phyloP scores from a whole-genome alignment of 2,888 invertebrate genomes.

The Meliscaeva auricollis region DNA sequence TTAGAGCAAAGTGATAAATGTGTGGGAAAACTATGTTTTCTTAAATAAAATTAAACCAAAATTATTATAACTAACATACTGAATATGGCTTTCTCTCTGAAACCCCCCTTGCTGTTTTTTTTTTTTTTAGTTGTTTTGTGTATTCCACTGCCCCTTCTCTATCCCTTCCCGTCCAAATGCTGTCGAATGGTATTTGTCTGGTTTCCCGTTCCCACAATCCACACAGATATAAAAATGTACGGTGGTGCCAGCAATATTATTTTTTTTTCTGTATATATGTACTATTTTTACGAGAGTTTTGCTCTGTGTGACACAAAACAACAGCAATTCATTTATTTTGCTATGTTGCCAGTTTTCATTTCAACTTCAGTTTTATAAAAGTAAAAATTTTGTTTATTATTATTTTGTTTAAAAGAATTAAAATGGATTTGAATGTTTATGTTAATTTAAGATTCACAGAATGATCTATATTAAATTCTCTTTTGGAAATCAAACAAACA shows the following conservation, averaged over 20 bases:
- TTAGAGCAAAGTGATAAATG: not conserved
- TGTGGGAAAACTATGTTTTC: slow-evolving; percentile 11
- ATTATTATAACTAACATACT: not conserved
- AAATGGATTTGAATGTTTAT: not conserved
- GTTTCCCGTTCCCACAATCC: slow-evolving; percentile 53
- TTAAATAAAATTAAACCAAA: not conserved
- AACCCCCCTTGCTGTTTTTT: slow-evolving; percentile 11
- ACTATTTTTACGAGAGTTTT: slow-evolving; percentile 68
- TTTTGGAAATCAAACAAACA: too few species aligned
- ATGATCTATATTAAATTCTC: not conserved
- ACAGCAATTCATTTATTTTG: slow-evolving; percentile 44
- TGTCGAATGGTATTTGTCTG: slow-evolving; percentile 45
- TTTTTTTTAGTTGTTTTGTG: not conserved
- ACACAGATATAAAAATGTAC: slow-evolving; percentile 7
- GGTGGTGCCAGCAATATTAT: slow-evolving; percentile 23
- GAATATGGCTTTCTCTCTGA: slow-evolving; percentile 24
- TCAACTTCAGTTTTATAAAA: not conserved
- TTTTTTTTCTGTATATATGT: slow-evolving; percentile 19
- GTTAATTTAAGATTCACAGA: not conserved
- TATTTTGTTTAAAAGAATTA: not conserved
- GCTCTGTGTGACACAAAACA: slow-evolving; percentile 50
- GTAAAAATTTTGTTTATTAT: not conserved
- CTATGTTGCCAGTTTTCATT: slow-evolving; percentile 58
- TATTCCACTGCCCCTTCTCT: not conserved
- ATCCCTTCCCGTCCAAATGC: not conserved